Percentiles rank a stretch among this genome's conserved stretches.
These are phyloP conservation scores for Papilio glaucus DNA, from an alignment of 1,140 invertebrate genomes.

Conservation along the genomic window DNA sequence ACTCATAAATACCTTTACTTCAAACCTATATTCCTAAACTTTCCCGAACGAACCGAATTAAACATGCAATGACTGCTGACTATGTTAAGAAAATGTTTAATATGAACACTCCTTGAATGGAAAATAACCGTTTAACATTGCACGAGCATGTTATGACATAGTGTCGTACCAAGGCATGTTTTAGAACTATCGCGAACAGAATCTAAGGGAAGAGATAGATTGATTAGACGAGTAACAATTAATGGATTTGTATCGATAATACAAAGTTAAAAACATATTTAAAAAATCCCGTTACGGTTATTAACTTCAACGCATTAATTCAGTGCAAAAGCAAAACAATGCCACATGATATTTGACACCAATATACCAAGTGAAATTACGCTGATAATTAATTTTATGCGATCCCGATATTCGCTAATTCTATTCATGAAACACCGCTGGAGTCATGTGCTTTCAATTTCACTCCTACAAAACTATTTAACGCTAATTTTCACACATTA, in stretches of 20 bases:
- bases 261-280: too few species aligned
- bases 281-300: too few species aligned
- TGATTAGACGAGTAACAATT: background rate
- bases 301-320: background rate
- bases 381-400: conserved; percentile 12
- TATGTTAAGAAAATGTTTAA: background rate
- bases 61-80: too few species aligned
- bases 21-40: too few species aligned
- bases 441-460: conserved; percentile 18
- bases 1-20: too few species aligned
- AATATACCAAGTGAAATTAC: conserved; percentile 19
- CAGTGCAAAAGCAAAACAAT: background rate
- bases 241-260: too few species aligned
- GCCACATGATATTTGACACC: background rate
- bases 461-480: conserved; percentile 25
- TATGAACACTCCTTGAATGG: background rate
- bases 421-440: conserved; percentile 3
- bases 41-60: too few species aligned
- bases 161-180: background rate
- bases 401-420: conserved; percentile 9
- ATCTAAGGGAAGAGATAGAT: background rate
- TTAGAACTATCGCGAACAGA: background rate
- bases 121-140: background rate
- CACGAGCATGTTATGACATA: background rate
- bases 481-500: background rate